phyloP scores from a whole-genome alignment of 2,113 vertebrate species.

The Psilopogon haemacephalus region DNA sequence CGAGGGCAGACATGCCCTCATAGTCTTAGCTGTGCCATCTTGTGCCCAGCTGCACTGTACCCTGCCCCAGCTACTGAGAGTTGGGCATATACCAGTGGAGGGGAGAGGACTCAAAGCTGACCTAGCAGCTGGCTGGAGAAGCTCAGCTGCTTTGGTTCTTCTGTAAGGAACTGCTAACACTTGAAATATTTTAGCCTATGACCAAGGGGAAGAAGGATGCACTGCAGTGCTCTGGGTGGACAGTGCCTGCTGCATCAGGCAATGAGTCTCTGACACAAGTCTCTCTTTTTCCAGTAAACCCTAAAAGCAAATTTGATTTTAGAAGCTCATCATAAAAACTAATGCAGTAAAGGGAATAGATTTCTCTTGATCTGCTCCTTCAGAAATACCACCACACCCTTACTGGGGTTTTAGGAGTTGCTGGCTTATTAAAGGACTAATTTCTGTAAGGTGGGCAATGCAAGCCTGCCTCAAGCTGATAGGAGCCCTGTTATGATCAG shows the following conservation, averaged over 20 bases:
- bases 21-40: not conserved
- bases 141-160: not conserved
- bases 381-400: not conserved
- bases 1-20: not conserved
- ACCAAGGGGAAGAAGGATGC: not conserved
- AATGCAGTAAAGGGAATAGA: not conserved
- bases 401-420: not conserved
- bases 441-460: not conserved
- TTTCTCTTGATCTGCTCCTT: not conserved
- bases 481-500: not conserved
- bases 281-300: not conserved
- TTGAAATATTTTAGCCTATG: not conserved
- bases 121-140: not conserved
- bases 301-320: not conserved
- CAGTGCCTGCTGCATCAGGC: not conserved
- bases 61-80: fast-evolving
- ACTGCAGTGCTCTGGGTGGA: not conserved
- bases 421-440: not conserved
- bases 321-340: not conserved
- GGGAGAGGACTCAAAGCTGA: not conserved
- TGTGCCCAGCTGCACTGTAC: not conserved
- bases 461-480: not conserved
- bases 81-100: fast-evolving
- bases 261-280: not conserved
- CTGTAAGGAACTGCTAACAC: not conserved